Base-by-base conservation (phyloP, 2,888 invertebrate species). In the Apotomis betuletana region DNA sequence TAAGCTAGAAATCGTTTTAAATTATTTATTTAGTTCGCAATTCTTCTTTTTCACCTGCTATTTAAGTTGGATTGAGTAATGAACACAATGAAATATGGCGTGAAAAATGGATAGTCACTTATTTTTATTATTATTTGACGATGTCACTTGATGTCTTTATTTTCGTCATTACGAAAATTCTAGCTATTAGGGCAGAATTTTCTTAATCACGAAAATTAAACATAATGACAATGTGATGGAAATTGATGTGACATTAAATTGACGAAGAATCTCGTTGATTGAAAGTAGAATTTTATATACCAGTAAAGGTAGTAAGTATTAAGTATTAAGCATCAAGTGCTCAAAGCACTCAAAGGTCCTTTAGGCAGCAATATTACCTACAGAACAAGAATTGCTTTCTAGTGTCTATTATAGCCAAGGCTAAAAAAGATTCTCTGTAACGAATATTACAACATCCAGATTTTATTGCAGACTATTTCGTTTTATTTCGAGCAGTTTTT, bases 401-500 rank as follows among this genome's bases (percentile, higher is more conserved):
- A 57, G 44, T 49, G 49, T 10, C 41, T 10, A 49, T 49, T 9
- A 49, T 10, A 5, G 10, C 49, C 49, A 49, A 10, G 49, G 10
- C 49, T 9, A 49, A 49, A 49, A 55, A 46, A 36, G 46, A 65
- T 55, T 71, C 49, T 57, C 27, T 27, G 61, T 51, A 55, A 62
- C 57, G 13, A 57, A 62, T 52, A 65, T 70, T 59, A 58, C 55
- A 62, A 57, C 57, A 57, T 38, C 49, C 65, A 44, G 70, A 51
- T 62, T 71, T 71, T 61, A 71, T 71, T 71, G 62, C 61, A 62
- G 67, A 62, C 67, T 67, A 67, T 49, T n/a, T 65, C 62, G 67
- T 62, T 67, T 70, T 70, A 70, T 70, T 62, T 62, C 51, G 61
- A 63, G 68, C 72, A 72, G 63, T 68, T 72, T 72, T 72, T 72